Percentiles rank a stretch among this genome's conserved stretches.
Conservation (phyloP, 2,888 invertebrate genomes). For the Eupsilia transversa region DNA sequence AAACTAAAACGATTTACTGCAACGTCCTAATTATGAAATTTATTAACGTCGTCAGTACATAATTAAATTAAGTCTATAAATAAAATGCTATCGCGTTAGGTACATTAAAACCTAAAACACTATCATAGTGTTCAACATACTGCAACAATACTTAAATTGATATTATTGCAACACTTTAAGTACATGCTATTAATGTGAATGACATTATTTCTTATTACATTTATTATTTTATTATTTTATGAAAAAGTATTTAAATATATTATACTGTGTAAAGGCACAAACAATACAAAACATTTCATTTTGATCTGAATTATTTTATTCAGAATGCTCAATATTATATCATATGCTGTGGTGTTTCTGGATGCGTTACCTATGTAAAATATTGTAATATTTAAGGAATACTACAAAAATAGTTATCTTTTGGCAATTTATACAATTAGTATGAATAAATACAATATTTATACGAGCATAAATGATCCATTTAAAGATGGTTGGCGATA, state of each 20-base stretch:
- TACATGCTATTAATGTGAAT: conserved; percentile 72
- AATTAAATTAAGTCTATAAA: conserved; percentile 69
- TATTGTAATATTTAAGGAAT: conserved; percentile 80
- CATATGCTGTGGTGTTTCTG: conserved; percentile 62
- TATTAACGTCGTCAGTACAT: conserved; percentile 46
- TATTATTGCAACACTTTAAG: conserved; percentile 82
- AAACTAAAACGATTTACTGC: conserved; percentile 69
- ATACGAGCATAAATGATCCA: conserved; percentile 65
- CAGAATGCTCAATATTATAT: conserved; percentile 60
- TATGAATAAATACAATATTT: conserved; percentile 72
- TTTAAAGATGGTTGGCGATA: conserved; percentile 65
- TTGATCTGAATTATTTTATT: conserved; percentile 65
- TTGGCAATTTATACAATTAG: conserved; percentile 85
- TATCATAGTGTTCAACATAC: conserved; percentile 70
- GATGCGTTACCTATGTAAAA: conserved; percentile 68
- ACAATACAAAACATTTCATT: conserved; percentile 81
- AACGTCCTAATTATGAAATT: conserved; percentile 58
- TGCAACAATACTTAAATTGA: conserved; percentile 77
- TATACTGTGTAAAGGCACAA: conserved; percentile 87
- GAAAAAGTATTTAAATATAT: conserved; percentile 76
- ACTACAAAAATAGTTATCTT: conserved; percentile 89
- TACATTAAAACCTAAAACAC: conserved; percentile 73
- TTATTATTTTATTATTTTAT: conserved; percentile 68
- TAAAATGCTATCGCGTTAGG: conserved; percentile 78
- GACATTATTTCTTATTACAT: conserved; percentile 64